Conservation (phyloP, 2,797 vertebrate species). For the Chelon labrosus region DNA sequence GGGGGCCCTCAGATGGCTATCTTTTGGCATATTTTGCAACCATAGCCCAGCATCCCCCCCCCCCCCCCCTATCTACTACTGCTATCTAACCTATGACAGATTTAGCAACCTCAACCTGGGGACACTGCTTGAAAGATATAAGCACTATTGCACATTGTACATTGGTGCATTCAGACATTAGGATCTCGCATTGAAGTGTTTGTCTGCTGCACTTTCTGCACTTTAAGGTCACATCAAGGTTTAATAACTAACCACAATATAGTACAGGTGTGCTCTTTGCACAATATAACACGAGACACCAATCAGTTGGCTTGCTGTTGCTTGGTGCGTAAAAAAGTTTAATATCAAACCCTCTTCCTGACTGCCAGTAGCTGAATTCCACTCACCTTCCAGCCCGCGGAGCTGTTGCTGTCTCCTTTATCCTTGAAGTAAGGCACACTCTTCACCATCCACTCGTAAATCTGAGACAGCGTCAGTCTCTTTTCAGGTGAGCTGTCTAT, state of each 20-base stretch:
- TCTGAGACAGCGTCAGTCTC: conserved; percentile 96
- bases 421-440: conserved; percentile 98
- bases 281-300: not conserved
- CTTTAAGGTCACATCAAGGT: not conserved
- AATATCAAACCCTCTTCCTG: not conserved
- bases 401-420: conserved; percentile 98
- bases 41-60: no score
- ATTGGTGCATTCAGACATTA: not conserved
- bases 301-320: not conserved
- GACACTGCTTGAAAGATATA: no score
- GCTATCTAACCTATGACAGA: no score
- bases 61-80: no score
- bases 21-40: no score
- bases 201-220: not conserved
- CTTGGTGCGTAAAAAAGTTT: not conserved
- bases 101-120: no score
- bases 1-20: no score
- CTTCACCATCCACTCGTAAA: conserved; percentile 99
- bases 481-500: conserved; percentile 97
- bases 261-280: not conserved
- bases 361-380: not conserved
- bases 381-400: conserved; percentile 97
- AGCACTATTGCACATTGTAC: not conserved
- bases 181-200: not conserved
- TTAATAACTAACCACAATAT: not conserved